Evolutionary conservation across 2,888 invertebrate species (phyloP).

Genomic region (Ametastegia equiseti): DNA sequence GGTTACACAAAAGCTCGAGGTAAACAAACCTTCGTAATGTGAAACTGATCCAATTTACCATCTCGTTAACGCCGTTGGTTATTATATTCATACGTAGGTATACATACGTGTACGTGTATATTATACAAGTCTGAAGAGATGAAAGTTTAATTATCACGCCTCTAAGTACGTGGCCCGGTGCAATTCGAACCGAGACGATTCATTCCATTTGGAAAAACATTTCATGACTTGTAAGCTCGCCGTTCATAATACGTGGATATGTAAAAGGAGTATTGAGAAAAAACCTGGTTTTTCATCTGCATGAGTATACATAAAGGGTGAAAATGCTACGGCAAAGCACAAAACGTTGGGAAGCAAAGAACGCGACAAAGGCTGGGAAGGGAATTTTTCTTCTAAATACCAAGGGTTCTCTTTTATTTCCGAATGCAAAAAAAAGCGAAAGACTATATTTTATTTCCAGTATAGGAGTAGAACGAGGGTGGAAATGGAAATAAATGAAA

Average conservation of each 20-base stretch:
- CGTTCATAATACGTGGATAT: background rate
- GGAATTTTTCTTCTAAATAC: background rate
- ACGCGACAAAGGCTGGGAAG: background rate
- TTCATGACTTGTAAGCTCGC: background rate
- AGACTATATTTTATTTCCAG: background rate
- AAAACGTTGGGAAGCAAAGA: background rate
- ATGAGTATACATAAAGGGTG: background rate
- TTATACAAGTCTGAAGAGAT: too few species aligned
- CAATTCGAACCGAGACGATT: background rate
- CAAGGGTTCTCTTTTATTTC: background rate
- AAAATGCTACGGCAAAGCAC: background rate
- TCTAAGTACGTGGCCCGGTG: too few species aligned
- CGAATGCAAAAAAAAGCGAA: background rate
- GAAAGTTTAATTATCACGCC: conserved; percentile 17
- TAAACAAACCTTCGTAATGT: conserved; percentile 14
- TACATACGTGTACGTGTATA: too few species aligned
- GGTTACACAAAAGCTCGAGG: background rate
- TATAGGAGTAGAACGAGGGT: background rate
- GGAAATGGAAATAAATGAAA: background rate
- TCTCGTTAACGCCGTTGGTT: conserved; percentile 17
- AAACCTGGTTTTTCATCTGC: background rate
- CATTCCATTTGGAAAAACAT: background rate
- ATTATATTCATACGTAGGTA: background rate
- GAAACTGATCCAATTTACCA: conserved; percentile 36
- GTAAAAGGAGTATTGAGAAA: background rate